Evolutionary conservation across 2,888 invertebrate genomes (phyloP).

Genomic region (Cantharis rustica): DNA sequence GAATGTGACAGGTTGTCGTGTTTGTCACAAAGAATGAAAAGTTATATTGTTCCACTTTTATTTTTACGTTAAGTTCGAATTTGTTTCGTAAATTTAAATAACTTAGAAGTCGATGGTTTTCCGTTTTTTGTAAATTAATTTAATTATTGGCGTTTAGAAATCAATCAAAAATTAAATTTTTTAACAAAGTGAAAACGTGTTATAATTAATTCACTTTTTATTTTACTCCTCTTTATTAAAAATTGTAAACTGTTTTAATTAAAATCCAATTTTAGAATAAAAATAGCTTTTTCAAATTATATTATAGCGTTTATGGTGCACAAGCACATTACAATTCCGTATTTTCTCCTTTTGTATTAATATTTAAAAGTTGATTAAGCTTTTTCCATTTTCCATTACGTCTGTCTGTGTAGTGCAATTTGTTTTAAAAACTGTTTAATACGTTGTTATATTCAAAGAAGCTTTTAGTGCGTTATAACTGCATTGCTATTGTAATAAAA

Average conservation of each 20-base stretch:
- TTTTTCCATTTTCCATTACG: background rate
- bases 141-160: background rate
- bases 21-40: background rate
- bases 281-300: background rate
- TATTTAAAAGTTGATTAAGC: background rate
- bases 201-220: background rate
- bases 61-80: background rate
- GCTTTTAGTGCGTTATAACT: no score
- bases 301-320: background rate
- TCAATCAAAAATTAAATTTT: background rate
- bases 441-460: background rate
- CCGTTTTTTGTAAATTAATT: background rate
- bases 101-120: background rate
- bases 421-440: background rate
- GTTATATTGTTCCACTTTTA: background rate
- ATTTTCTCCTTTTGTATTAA: background rate
- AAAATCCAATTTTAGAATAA: background rate
- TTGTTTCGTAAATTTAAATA: background rate
- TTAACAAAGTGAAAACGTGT: background rate
- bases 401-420: background rate
- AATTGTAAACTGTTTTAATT: background rate
- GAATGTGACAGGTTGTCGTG: background rate
- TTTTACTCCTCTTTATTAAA: background rate
- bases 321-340: background rate
- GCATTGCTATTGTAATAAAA: no score